Conservation (phyloP, 2,888 invertebrate species). For the Teleiodes luculella region DNA sequence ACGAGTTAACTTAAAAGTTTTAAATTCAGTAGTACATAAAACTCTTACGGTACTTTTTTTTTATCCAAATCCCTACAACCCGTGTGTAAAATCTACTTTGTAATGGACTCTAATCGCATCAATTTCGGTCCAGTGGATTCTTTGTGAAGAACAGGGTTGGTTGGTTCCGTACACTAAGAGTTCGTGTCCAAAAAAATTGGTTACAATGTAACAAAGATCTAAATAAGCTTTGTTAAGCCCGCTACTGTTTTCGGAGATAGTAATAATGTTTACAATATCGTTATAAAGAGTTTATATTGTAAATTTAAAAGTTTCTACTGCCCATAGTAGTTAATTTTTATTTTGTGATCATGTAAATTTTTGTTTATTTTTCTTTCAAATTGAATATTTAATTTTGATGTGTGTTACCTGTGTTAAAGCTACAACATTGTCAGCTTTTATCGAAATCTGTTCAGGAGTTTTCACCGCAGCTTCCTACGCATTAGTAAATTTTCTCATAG, state of each 20-base stretch:
- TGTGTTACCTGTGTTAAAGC: too few relatives aligned
- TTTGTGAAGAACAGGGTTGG: conserved; percentile 24
- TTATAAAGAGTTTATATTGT: conserved; percentile 1
- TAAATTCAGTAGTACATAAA: too few relatives aligned
- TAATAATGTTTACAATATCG: conserved; percentile 1
- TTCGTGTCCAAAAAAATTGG: conserved; percentile 8
- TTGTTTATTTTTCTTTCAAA: too few relatives aligned
- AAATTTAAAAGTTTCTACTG: too few relatives aligned
- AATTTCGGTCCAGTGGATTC: conserved; percentile 18
- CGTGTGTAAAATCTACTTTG: conserved; percentile 38
- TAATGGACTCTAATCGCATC: conserved; percentile 31
- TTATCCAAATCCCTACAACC: conserved; percentile 22
- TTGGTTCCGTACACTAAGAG: conserved; percentile 10
- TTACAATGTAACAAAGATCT: conserved; percentile 16
- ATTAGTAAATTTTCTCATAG: too few relatives aligned
- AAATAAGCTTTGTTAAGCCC: conserved; percentile 12
- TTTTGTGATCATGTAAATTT: too few relatives aligned
- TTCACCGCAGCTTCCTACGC: too few relatives aligned
- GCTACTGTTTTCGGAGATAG: conserved; percentile 18
- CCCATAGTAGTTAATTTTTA: too few relatives aligned
- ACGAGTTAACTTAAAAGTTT: too few relatives aligned
- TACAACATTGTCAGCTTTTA: too few relatives aligned
- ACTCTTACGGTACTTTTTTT: conserved; percentile 22
- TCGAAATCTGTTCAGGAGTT: too few relatives aligned
- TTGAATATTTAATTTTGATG: too few relatives aligned